phyloP scores from a whole-genome alignment of 2,888 invertebrate species.

The Drosophila longiperda region DNA sequence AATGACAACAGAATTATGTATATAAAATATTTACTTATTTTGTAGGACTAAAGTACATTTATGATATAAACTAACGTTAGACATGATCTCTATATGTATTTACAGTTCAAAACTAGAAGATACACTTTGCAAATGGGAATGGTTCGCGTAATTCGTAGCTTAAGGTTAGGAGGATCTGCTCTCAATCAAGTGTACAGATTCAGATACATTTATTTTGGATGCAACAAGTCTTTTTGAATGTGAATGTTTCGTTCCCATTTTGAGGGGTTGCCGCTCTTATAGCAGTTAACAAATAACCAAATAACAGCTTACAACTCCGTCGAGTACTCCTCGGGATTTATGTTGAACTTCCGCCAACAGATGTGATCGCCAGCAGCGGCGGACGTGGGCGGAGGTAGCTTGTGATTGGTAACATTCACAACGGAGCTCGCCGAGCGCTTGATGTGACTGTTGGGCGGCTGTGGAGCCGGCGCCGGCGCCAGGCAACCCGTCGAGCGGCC shows the following conservation, averaged over 20 bases:
- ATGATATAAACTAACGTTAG: constrained; percentile 34
- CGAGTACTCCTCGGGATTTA: constrained; percentile 85
- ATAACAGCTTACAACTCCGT: constrained; percentile 83
- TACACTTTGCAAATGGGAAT: constrained; percentile 72
- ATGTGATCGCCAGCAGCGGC: constrained; percentile 85
- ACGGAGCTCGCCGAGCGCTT: constrained; percentile 80
- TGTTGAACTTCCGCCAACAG: constrained; percentile 86
- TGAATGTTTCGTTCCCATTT: constrained; percentile 66
- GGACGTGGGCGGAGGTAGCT: constrained; percentile 68
- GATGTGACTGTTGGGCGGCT: constrained; percentile 54
- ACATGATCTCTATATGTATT: constrained; percentile 42
- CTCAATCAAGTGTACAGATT: constrained; percentile 48
- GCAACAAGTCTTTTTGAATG: constrained; percentile 77
- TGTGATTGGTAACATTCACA: constrained; percentile 68
- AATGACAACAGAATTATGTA: constrained; percentile 71
- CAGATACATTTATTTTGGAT: constrained; percentile 74
- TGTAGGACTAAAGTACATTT: constrained; percentile 8
- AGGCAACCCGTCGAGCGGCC: constrained; percentile 75
- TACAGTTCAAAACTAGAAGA: constrained; percentile 72
- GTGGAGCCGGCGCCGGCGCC: constrained; percentile 50
- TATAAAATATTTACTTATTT: constrained; percentile 42
- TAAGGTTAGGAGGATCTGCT: constrained; percentile 52
- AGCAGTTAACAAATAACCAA: constrained; percentile 3
- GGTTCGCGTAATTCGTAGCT: constrained; percentile 65
- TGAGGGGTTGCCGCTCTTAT: constrained; percentile 7